Evolutionary conservation across 2,113 vertebrate genomes (phyloP).

Genomic region (Plecturocebus donacophilus): DNA sequence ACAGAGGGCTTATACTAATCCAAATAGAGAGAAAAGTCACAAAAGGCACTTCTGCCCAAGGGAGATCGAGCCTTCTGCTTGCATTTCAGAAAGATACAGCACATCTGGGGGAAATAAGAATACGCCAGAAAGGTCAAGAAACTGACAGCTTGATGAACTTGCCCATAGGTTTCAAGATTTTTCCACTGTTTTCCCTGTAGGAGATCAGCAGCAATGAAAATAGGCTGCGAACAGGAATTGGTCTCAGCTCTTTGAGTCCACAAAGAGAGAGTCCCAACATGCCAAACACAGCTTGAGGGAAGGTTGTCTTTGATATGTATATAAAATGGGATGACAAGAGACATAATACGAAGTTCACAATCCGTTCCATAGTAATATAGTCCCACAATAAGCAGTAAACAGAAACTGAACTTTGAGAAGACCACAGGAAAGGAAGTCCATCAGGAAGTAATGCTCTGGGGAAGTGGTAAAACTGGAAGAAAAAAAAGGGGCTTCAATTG

Average conservation of each 20-base stretch:
- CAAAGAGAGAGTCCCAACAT: conserved; percentile 28
- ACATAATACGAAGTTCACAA: neutral
- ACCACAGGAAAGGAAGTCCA: neutral
- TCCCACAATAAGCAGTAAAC: neutral
- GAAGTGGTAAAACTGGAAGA: neutral
- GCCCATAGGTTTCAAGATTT: neutral
- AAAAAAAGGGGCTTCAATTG: neutral
- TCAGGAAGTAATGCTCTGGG: neutral
- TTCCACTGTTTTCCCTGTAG: neutral
- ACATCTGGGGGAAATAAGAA: neutral
- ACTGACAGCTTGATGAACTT: neutral
- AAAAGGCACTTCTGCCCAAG: neutral
- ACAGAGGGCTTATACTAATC: neutral
- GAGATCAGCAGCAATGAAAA: conserved; percentile 4
- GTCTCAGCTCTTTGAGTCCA: conserved; percentile 36
- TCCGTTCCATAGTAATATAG: neutral
- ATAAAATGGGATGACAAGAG: neutral
- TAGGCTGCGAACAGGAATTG: neutral
- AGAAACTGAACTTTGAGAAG: neutral
- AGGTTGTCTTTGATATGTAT: conserved; percentile 33
- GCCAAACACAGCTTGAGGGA: neutral
- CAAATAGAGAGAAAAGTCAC: neutral
- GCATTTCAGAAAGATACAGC: neutral
- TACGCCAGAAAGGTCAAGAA: neutral
- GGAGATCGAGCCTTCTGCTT: neutral